Percentiles rank a stretch among this genome's conserved stretches.
Conservation (phyloP, 2,797 vertebrate genomes). For the Bovichtus diacanthus region DNA sequence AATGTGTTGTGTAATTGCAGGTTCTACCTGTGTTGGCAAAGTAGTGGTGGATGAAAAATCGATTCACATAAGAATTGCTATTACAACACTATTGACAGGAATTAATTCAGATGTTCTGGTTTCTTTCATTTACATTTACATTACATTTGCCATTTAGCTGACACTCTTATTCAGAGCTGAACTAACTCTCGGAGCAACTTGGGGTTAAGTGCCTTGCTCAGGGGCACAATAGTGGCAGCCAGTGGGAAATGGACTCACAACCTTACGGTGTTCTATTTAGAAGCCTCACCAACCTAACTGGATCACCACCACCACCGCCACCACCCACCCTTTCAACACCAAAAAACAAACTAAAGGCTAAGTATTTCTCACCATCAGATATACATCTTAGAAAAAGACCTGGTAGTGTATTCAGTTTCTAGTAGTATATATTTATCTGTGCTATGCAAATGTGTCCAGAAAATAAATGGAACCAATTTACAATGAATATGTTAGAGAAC, state of each 20-base stretch:
- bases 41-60: not conserved
- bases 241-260: too few relatives aligned
- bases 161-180: too few relatives aligned
- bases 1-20: not conserved
- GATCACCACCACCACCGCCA: too few relatives aligned
- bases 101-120: not conserved
- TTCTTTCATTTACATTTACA: too few relatives aligned
- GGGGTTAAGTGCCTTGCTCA: too few relatives aligned
- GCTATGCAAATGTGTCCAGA: not conserved
- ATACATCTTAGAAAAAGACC: not conserved
- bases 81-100: too few relatives aligned
- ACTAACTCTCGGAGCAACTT: too few relatives aligned
- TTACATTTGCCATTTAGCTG: too few relatives aligned
- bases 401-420: not conserved
- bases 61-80: not conserved
- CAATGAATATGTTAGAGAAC: not conserved
- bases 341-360: not conserved
- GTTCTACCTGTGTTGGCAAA: not conserved
- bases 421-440: not conserved
- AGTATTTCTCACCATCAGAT: not conserved
- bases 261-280: too few relatives aligned
- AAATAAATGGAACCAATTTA: constrained; percentile 8
- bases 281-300: too few relatives aligned
- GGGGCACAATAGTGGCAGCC: too few relatives aligned
- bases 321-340: too few relatives aligned